Conservation (phyloP, 2,113 vertebrate species). For the Climacteris rufus region DNA sequence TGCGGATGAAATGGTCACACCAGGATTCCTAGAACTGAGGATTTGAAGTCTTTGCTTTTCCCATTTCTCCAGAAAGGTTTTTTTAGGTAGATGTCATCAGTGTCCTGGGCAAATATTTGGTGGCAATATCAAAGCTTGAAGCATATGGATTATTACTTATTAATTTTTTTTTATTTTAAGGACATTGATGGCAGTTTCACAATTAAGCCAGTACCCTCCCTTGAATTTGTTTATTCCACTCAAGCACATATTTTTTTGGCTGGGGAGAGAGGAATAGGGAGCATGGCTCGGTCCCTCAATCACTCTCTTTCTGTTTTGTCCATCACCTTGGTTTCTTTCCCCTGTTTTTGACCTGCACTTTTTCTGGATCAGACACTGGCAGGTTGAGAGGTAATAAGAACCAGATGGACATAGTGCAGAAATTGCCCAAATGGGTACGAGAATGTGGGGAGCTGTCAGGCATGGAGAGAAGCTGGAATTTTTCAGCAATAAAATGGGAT, state of each 20-base stretch:
- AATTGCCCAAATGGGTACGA: slow-evolving; percentile 94
- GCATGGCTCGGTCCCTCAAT: background rate
- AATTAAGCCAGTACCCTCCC: background rate
- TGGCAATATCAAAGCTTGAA: background rate
- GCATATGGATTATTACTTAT: background rate
- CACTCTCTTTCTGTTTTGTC: slow-evolving; percentile 72
- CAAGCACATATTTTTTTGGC: background rate
- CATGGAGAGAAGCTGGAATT: slow-evolving; percentile 98
- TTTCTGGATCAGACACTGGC: slow-evolving; percentile 83
- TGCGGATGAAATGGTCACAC: background rate
- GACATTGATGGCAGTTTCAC: background rate
- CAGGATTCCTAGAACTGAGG: background rate
- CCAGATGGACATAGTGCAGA: slow-evolving; percentile 96
- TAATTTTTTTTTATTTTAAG: background rate
- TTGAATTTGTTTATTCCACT: background rate
- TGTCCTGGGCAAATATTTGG: background rate
- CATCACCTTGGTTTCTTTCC: slow-evolving; percentile 72
- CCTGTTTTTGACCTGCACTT: slow-evolving; percentile 77
- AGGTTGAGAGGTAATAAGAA: slow-evolving; percentile 94
- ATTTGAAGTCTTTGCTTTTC: background rate
- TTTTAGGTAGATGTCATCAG: slow-evolving; percentile 18
- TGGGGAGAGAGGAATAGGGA: background rate
- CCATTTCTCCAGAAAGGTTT: background rate
- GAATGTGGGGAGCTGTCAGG: slow-evolving; percentile 97
- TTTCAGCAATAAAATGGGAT: slow-evolving; percentile 98